A percentile compares a stretch with the other conserved stretches of the same genome.
These are phyloP conservation scores for Sinonovacula constricta DNA, from an alignment of 1,140 invertebrate genomes.

Conservation along the genomic window DNA sequence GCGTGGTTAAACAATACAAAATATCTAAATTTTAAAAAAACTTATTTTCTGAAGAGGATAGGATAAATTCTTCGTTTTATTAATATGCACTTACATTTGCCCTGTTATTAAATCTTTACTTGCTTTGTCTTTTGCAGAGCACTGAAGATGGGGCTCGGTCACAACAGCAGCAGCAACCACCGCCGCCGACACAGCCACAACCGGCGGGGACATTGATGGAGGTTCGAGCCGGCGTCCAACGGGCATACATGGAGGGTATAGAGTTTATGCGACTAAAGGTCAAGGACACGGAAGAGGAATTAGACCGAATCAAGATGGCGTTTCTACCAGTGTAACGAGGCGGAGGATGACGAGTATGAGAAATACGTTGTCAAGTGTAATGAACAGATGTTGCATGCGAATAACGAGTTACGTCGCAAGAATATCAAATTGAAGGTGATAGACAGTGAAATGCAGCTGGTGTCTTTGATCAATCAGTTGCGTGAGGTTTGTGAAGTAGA, in stretches of 20 bases:
- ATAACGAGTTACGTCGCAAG: constrained; percentile 68
- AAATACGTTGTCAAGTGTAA: constrained; percentile 61
- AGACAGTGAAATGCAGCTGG: constrained; percentile 68
- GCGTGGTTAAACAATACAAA: too few species aligned
- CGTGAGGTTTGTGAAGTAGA: constrained; percentile 61
- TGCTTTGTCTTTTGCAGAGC: too few species aligned
- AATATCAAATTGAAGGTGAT: constrained; percentile 68
- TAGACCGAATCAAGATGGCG: constrained; percentile 52
- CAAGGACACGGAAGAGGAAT: constrained; percentile 60
- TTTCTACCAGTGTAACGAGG: constrained; percentile 58
- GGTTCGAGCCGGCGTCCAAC: constrained; percentile 64
- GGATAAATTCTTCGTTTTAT: too few species aligned
- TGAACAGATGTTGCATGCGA: constrained; percentile 66
- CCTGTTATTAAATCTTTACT: too few species aligned
- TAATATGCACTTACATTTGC: too few species aligned
- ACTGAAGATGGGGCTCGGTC: too few species aligned
- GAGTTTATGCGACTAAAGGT: constrained; percentile 68
- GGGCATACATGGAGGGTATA: constrained; percentile 71
- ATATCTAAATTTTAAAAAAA: too few species aligned
- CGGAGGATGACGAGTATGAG: constrained; percentile 56
- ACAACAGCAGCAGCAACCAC: too few species aligned
- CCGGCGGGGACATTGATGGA: constrained; percentile 55
- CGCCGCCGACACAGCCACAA: constrained; percentile 28
- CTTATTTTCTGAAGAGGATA: too few species aligned
- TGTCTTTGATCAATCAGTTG: constrained; percentile 68